Percentiles rank a stretch among this genome's conserved stretches.
These are phyloP conservation scores for Hyposoter didymator DNA, from an alignment of 2,888 invertebrate genomes.

Conservation along the genomic window DNA sequence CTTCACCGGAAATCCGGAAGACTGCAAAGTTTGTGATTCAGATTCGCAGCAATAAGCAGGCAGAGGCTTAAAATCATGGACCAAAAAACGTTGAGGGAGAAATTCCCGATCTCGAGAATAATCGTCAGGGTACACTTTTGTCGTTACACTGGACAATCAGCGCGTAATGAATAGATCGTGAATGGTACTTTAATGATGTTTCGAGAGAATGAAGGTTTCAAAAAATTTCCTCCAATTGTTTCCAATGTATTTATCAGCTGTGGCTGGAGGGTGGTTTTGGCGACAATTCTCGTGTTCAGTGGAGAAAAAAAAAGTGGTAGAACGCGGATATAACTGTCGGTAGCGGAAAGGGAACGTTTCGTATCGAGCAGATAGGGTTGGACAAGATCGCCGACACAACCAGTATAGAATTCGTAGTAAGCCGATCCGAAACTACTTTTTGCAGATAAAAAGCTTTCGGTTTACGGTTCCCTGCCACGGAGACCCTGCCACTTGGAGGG, in stretches of 20 bases:
- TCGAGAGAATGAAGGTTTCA: not conserved
- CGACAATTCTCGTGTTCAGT: not conserved
- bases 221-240: not conserved
- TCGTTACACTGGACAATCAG: not conserved
- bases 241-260: not conserved
- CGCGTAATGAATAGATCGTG: not conserved
- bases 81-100: not conserved
- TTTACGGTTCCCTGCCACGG: slow-evolving; percentile 80
- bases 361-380: not conserved
- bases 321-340: slow-evolving; percentile 6
- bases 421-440: slow-evolving; percentile 71
- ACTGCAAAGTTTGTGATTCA: not conserved
- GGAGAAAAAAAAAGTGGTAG: not conserved
- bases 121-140: too few relatives aligned
- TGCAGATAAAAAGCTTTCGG: slow-evolving; percentile 79
- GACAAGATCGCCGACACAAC: slow-evolving; percentile 18
- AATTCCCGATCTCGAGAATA: too few relatives aligned
- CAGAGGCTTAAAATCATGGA: not conserved
- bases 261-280: not conserved
- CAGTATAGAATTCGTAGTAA: slow-evolving; percentile 64
- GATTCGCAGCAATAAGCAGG: not conserved
- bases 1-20: too few relatives aligned
- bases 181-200: not conserved
- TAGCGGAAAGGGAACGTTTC: not conserved
- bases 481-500: slow-evolving; percentile 79